Percentiles rank a stretch among this genome's conserved stretches.
Conservation (phyloP, 2,888 invertebrate genomes). For the Acanthosoma haemorrhoidale region DNA sequence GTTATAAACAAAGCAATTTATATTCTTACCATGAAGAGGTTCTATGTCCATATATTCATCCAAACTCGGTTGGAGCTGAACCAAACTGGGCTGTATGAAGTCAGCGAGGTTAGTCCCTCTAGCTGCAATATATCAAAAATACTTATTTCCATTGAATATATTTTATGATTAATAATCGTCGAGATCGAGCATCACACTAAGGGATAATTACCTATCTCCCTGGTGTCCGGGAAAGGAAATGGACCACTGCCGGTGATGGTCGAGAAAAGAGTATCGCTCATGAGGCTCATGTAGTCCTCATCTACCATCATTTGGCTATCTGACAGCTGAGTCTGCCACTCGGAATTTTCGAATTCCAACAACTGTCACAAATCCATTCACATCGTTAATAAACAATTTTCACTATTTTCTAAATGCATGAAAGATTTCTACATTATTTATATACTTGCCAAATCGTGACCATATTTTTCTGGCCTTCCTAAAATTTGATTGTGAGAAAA, state of each 20-base stretch:
- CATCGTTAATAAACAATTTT: neutral
- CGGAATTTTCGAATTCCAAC: constrained; percentile 66
- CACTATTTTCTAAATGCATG: neutral
- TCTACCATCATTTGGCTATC: constrained; percentile 68
- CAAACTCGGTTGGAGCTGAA: constrained; percentile 92
- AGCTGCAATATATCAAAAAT: constrained; percentile 52
- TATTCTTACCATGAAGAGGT: constrained; percentile 66
- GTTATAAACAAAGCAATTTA: too few relatives aligned
- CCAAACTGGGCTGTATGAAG: constrained; percentile 96
- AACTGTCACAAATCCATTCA: constrained; percentile 50
- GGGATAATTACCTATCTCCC: constrained; percentile 75
- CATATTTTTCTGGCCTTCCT: constrained; percentile 68
- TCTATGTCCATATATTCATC: constrained; percentile 93
- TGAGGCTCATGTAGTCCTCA: constrained; percentile 79
- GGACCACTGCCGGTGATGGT: constrained; percentile 79
- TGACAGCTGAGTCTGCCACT: constrained; percentile 53
- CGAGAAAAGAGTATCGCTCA: constrained; percentile 86
- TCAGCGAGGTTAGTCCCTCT: constrained; percentile 84
- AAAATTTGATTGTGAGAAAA: constrained; percentile 75
- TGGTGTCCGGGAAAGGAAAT: constrained; percentile 91
- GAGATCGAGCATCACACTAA: too few relatives aligned
- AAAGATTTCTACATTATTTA: neutral
- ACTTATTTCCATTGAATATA: neutral
- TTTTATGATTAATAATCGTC: neutral
- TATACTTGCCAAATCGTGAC: constrained; percentile 66